These are phyloP conservation scores for Drosophila ustulata DNA, from an alignment of 2,888 invertebrate species.

Conservation along the genomic window DNA sequence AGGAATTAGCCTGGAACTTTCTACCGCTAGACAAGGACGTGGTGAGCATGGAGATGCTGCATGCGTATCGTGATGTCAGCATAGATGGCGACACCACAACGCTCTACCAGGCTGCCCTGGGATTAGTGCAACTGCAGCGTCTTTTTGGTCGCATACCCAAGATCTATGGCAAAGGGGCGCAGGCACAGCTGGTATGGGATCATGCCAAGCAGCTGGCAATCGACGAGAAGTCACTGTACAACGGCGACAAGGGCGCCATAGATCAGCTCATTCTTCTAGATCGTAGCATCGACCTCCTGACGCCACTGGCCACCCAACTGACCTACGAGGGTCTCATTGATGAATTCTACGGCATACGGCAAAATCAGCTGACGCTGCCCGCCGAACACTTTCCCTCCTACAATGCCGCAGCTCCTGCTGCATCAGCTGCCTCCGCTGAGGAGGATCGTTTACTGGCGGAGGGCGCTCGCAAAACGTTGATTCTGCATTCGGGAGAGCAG, in stretches of 20 bases:
- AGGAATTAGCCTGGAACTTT: slow-evolving; percentile 94
- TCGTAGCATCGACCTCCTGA: slow-evolving; percentile 95
- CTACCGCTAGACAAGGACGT: slow-evolving; percentile 97
- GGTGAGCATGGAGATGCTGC: slow-evolving; percentile 95
- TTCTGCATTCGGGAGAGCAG: slow-evolving; percentile 95
- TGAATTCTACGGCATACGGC: slow-evolving; percentile 95
- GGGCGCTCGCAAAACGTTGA: slow-evolving; percentile 90
- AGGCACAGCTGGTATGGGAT: slow-evolving; percentile 95
- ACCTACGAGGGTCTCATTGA: slow-evolving; percentile 99
- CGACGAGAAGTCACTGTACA: slow-evolving; percentile 85
- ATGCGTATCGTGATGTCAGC: slow-evolving; percentile 93
- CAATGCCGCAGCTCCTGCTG: slow-evolving; percentile 61
- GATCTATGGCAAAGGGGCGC: slow-evolving; percentile 95
- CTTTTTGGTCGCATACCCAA: slow-evolving; percentile 95
- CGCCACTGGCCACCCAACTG: slow-evolving; percentile 96
- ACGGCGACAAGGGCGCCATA: slow-evolving; percentile 88
- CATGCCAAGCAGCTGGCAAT: slow-evolving; percentile 92
- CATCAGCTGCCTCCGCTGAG: slow-evolving; percentile 24
- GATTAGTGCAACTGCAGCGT: slow-evolving; percentile 93
- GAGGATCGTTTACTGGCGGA: slow-evolving; percentile 57
- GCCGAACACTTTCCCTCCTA: slow-evolving; percentile 90
- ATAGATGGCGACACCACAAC: slow-evolving; percentile 96
- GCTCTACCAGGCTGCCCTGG: slow-evolving; percentile 94
- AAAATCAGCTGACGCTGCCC: slow-evolving; percentile 92
- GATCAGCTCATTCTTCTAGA: slow-evolving; percentile 96